Evolutionary conservation across 2,797 vertebrate species (phyloP), one percentile per base, ranked within the genome.

Genomic region (Gila robusta): DNA sequence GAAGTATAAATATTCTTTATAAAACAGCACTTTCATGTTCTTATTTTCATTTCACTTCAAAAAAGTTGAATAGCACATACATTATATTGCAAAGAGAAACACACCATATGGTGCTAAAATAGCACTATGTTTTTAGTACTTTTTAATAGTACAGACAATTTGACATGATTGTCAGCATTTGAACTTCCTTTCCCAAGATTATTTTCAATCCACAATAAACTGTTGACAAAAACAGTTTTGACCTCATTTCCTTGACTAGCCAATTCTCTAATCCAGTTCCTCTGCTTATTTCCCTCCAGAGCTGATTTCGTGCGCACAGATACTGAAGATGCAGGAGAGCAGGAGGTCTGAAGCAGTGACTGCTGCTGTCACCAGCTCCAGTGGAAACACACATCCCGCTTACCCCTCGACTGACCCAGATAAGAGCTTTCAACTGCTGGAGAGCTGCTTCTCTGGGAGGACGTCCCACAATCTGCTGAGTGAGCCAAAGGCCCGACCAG

Each of bases 381-480:
- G 82, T 89, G 88, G 89, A 71, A 78, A 76, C 71, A 69, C 62
- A 74, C n/a, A 81, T 37, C 72, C 71, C 74, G 35, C 82, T 69
- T 52, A 79, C 84, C 79, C 72, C 70, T 78, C 32, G 64, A 44
- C 89, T 94, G 94, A 95, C 94, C 94, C 93, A 94, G 82, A 95
- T 94, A 94, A 91, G 84, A 85, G 89, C 92, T 93, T 93, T 93
- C 92, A 95, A 92, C 93, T 79, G 64, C 90, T 94, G 93, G 89
- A 69, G 16, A 81, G 83, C 90, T 91, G 89, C 89, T 90, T 89
- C 91, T 91, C 92, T 89, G 92, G 93, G 91, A 93, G 87, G 89
- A 88, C 79, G 91, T 94, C 93, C 93, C 91, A 88, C 91, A 82
- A 89, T 47, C 67, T 91, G 84, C 90, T 91, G 91, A 84, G 81